Evolutionary conservation across 2,888 invertebrate species (phyloP).

Genomic region (Scaptomyza reducta): DNA sequence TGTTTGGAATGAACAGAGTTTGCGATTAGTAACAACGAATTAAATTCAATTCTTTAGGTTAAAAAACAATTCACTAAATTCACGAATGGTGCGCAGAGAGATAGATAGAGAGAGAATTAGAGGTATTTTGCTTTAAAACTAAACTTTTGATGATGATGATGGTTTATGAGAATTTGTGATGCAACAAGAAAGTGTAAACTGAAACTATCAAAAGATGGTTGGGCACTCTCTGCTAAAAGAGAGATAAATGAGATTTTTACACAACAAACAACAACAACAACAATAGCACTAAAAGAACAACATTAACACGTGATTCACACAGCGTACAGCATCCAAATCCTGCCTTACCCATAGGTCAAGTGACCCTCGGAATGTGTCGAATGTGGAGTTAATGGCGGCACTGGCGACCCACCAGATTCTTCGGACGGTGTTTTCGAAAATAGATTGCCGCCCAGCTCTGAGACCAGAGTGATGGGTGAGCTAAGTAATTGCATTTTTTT

Average conservation of each 20-base stretch:
- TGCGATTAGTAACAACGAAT: background rate
- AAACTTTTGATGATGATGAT: constrained; percentile 1
- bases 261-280: constrained; percentile 40
- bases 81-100: constrained; percentile 1
- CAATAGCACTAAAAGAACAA: constrained; percentile 33
- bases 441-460: constrained; percentile 96
- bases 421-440: constrained; percentile 97
- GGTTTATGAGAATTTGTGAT: constrained; percentile 15
- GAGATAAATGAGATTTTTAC: constrained; percentile 18
- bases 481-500: constrained; percentile 84
- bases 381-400: constrained; percentile 88
- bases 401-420: constrained; percentile 90
- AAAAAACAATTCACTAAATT: constrained; percentile 26
- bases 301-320: constrained; percentile 47
- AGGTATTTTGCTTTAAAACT: constrained; percentile 13
- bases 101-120: background rate
- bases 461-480: constrained; percentile 96
- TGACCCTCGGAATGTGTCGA: constrained; percentile 86
- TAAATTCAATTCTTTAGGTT: background rate
- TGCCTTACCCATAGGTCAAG: constrained; percentile 85
- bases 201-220: background rate
- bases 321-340: constrained; percentile 47
- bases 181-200: constrained; percentile 8
- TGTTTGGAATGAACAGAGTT: constrained; percentile 72
- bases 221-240: background rate